Percentiles rank a stretch among this genome's conserved stretches.
Evolutionary conservation across 2,888 invertebrate genomes (phyloP).

Genomic region (Seira ritae): DNA sequence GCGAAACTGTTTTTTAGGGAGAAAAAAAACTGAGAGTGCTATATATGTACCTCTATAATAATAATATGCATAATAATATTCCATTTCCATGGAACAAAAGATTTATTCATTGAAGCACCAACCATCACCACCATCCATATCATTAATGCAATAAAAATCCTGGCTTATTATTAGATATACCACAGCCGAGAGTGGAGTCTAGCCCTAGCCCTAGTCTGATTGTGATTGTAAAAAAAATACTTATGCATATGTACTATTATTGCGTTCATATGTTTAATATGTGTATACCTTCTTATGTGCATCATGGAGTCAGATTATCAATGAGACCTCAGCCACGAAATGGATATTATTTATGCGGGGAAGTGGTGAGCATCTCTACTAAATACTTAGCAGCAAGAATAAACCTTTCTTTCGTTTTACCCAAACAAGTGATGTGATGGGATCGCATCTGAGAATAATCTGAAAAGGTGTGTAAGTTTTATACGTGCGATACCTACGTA

Average conservation of each 20-base stretch:
- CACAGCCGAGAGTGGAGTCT: too few species aligned
- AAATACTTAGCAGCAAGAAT: too few species aligned
- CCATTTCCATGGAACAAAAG: slow-evolving; percentile 5
- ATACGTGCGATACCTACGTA: too few species aligned
- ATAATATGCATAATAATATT: too few species aligned
- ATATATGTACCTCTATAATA: too few species aligned
- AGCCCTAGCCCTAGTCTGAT: neutral
- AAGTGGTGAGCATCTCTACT: too few species aligned
- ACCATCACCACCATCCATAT: too few species aligned
- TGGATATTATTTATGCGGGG: neutral
- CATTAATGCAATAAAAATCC: slow-evolving; percentile 20
- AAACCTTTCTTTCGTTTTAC: too few species aligned
- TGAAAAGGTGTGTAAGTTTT: neutral
- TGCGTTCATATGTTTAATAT: neutral
- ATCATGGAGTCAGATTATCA: slow-evolving; percentile 4
- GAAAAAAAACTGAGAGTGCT: neutral
- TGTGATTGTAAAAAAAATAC: neutral
- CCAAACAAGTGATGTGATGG: neutral
- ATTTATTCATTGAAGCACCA: slow-evolving; percentile 1
- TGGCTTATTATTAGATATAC: too few species aligned
- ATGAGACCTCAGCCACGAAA: slow-evolving; percentile 4
- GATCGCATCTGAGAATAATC: neutral
- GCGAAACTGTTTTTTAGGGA: too few species aligned
- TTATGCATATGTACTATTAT: neutral
- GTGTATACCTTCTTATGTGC: neutral